These are phyloP conservation scores for Styela clava DNA, from an alignment of 23 tunicate genomes.

Conservation along the genomic window DNA sequence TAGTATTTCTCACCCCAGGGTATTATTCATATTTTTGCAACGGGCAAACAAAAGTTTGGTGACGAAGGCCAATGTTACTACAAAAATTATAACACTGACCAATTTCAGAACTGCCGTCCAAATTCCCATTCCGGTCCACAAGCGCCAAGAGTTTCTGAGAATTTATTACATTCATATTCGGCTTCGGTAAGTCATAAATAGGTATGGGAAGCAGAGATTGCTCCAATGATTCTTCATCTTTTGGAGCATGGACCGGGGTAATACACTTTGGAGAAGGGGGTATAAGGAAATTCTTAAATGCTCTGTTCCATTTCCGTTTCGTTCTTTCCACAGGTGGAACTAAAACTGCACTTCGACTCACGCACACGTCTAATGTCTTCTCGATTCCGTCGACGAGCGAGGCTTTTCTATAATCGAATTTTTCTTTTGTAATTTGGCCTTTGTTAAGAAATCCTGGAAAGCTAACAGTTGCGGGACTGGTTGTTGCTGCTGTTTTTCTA, in stretches of 20 bases:
- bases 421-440: not conserved
- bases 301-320: not conserved
- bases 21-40: too few species aligned
- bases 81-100: too few species aligned
- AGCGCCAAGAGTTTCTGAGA: not conserved
- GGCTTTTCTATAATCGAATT: slow-evolving; percentile 9
- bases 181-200: not conserved
- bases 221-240: slow-evolving; percentile 4
- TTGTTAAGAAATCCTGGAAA: slow-evolving; percentile 15
- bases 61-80: too few species aligned
- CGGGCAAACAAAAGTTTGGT: too few species aligned
- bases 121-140: not conserved
- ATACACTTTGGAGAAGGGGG: not conserved
- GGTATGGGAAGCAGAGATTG: slow-evolving; percentile 24
- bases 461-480: not conserved
- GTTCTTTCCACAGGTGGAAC: slow-evolving; percentile 14
- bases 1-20: too few species aligned
- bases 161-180: not conserved
- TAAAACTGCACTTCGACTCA: slow-evolving; percentile 18
- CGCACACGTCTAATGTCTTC: slow-evolving; percentile 2
- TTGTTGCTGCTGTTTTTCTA: not conserved
- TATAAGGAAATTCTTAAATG: not conserved
- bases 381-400: slow-evolving; percentile 23
- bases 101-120: not conserved
- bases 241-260: not conserved